These are phyloP conservation scores for Telmatochromis sp. DNA, from an alignment of 2,113 vertebrate species.

Conservation along the genomic window DNA sequence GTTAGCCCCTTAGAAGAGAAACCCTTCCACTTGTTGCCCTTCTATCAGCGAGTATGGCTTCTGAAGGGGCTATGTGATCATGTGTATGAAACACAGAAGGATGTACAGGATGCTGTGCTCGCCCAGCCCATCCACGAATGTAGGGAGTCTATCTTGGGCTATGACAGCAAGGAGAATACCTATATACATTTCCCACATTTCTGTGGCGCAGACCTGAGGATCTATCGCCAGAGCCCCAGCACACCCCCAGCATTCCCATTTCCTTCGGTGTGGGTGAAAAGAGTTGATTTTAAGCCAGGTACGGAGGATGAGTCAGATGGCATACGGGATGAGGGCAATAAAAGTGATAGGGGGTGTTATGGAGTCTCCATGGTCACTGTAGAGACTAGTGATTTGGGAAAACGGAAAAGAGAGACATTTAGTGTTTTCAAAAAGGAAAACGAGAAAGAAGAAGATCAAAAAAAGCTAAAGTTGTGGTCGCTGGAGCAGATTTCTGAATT, in stretches of 20 bases:
- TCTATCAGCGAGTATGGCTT: constrained; percentile 91
- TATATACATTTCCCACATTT: constrained; percentile 99
- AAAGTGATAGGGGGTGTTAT: neutral
- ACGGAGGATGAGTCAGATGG: constrained; percentile 1
- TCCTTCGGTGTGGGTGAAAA: constrained; percentile 67
- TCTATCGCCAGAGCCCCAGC: constrained; percentile 92
- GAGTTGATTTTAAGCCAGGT: constrained; percentile 17
- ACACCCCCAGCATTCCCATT: constrained; percentile 79
- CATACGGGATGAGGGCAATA: neutral
- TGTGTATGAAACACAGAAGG: constrained; percentile 93
- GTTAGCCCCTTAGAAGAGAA: constrained; percentile 85
- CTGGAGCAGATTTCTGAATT: constrained; percentile 23
- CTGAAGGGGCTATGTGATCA: constrained; percentile 95
- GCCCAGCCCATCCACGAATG: constrained; percentile 97
- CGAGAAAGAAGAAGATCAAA: neutral
- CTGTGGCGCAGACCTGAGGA: constrained; percentile 92
- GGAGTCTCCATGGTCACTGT: neutral
- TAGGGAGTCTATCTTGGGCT: constrained; percentile 95
- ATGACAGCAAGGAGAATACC: constrained; percentile 87
- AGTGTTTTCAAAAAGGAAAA: constrained; percentile 28
- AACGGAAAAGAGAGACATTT: neutral
- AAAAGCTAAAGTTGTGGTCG: neutral
- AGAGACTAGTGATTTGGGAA: constrained; percentile 7
- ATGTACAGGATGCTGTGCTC: constrained; percentile 91
- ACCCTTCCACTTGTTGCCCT: constrained; percentile 86